Conservation (phyloP, 1,140 invertebrate species). For the Bombus balteatus region DNA sequence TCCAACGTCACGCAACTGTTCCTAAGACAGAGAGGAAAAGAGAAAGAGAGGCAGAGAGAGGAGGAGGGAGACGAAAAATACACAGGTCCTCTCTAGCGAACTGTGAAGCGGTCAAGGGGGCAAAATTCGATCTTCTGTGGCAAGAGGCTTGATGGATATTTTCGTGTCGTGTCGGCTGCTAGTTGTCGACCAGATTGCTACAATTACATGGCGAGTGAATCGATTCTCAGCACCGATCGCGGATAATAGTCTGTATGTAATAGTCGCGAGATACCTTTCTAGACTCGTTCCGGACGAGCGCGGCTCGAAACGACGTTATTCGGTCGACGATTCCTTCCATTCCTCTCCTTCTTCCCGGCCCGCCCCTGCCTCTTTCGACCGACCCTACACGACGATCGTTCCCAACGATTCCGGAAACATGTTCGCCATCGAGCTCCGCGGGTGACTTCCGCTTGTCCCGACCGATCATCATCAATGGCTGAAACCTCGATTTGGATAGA, state of each 20-base stretch:
- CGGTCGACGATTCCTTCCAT: background rate
- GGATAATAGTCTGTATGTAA: slow-evolving; percentile 60
- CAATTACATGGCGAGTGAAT: slow-evolving; percentile 61
- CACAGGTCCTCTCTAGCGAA: slow-evolving; percentile 13
- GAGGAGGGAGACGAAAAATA: background rate
- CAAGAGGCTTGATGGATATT: slow-evolving; percentile 35
- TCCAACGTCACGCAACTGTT: background rate
- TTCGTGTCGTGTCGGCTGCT: slow-evolving; percentile 26
- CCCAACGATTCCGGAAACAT: slow-evolving; percentile 45
- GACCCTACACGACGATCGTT: slow-evolving; percentile 19
- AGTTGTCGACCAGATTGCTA: slow-evolving; percentile 59
- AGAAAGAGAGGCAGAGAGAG: background rate
- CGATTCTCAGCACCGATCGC: slow-evolving; percentile 48
- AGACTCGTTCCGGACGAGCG: slow-evolving; percentile 46
- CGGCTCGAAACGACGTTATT: slow-evolving; percentile 40
- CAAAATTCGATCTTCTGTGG: slow-evolving; percentile 24
- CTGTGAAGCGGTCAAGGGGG: slow-evolving; percentile 9
- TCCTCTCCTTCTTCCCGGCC: fast-evolving
- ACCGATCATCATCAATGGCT: background rate
- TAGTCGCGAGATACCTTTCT: slow-evolving; percentile 50
- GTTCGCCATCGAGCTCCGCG: background rate
- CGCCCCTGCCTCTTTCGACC: background rate
- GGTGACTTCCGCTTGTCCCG: slow-evolving; percentile 39
- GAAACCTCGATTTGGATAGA: background rate
- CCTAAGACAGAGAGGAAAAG: background rate